A percentile compares a stretch with the other conserved stretches of the same genome.
These are phyloP conservation scores for Volucella inflata DNA, from an alignment of 2,888 invertebrate genomes.

Conservation along the genomic window DNA sequence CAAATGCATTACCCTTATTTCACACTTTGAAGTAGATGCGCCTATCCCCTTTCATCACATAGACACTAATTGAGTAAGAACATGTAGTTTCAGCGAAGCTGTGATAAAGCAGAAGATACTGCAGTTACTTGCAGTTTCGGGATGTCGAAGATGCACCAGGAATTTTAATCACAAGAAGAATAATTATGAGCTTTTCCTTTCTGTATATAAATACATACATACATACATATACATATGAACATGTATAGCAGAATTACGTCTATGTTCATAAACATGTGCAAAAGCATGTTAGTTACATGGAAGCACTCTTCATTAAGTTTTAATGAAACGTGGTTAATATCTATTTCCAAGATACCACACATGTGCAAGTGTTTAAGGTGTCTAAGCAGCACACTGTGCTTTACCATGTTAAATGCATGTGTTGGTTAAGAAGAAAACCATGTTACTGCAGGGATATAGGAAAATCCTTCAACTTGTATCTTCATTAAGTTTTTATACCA, in stretches of 20 bases:
- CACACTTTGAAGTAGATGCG: constrained; percentile 68
- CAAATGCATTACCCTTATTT: constrained; percentile 73
- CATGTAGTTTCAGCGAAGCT: constrained; percentile 57
- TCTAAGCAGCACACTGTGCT: no score
- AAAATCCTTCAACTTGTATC: no score
- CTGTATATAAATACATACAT: no score
- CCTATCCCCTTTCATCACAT: constrained; percentile 66
- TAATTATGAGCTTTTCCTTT: constrained; percentile 49
- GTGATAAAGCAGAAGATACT: constrained; percentile 31
- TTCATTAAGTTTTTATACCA: no score
- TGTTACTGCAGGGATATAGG: no score
- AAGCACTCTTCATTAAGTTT: constrained; percentile 69
- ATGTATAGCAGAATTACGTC: no score
- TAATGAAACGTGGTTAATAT: constrained; percentile 58
- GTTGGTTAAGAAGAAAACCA: no score
- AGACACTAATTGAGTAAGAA: constrained; percentile 60
- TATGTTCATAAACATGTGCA: constrained; percentile 2
- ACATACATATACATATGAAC: no score
- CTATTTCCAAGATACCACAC: constrained; percentile 67
- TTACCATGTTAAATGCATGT: no score
- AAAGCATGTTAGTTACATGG: constrained; percentile 58
- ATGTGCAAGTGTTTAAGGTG: constrained; percentile 54
- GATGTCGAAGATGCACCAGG: constrained; percentile 13
- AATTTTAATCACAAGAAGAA: constrained; percentile 56
- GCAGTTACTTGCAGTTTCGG: constrained; percentile 14